Conservation (phyloP, 2,797 vertebrate genomes). For the Phoxinus dragarum region DNA sequence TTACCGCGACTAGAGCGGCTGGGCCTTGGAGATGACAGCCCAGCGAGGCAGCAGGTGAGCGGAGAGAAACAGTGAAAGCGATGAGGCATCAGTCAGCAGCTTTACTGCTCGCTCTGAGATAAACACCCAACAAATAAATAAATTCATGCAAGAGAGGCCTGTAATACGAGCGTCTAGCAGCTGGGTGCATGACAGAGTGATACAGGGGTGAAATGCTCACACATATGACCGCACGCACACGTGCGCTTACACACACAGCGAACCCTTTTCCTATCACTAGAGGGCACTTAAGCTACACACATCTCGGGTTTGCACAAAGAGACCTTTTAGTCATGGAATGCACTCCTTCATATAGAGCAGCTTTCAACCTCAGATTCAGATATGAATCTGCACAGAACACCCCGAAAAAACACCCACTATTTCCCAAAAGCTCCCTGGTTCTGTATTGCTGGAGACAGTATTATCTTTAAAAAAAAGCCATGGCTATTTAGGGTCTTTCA, state of each 20-base stretch:
- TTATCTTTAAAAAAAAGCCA: neutral
- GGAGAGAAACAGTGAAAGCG: slow-evolving; percentile 55
- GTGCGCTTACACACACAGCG: neutral
- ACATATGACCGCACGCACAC: neutral
- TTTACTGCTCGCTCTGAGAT: slow-evolving; percentile 59
- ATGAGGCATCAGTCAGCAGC: slow-evolving; percentile 60
- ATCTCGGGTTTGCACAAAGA: slow-evolving; percentile 46
- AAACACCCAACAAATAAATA: slow-evolving; percentile 61
- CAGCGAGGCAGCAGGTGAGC: slow-evolving; percentile 58
- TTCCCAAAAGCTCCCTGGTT: slow-evolving; percentile 38
- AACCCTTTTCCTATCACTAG: slow-evolving; percentile 72
- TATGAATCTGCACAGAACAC: slow-evolving; percentile 41
- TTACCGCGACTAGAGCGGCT: slow-evolving; percentile 58
- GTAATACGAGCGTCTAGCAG: slow-evolving; percentile 57
- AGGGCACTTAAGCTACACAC: slow-evolving; percentile 79
- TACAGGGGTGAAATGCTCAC: slow-evolving; percentile 36
- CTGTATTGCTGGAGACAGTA: neutral
- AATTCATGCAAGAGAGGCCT: slow-evolving; percentile 45
- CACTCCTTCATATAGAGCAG: slow-evolving; percentile 36
- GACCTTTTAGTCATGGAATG: slow-evolving; percentile 28
- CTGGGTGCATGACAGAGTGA: slow-evolving; percentile 51
- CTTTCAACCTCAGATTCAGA: slow-evolving; percentile 50
- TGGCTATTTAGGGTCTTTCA: slow-evolving; percentile 2
- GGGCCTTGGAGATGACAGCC: slow-evolving; percentile 67
- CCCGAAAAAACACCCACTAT: neutral